Evolutionary conservation across 2,888 invertebrate species (phyloP), one percentile per base, ranked within the genome.

Genomic region (Blera fallax): DNA sequence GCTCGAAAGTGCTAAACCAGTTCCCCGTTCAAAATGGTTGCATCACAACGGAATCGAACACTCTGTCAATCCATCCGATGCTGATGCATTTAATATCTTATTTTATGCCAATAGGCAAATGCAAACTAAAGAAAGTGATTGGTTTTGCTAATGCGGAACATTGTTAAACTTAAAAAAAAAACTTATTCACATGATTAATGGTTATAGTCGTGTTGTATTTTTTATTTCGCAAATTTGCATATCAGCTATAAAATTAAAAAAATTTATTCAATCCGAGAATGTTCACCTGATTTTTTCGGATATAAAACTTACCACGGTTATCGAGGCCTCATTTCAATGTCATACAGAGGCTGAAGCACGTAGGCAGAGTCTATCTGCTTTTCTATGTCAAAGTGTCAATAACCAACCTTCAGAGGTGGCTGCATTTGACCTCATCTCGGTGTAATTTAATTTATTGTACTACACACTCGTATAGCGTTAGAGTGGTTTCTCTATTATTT

Each of bases 321-420:
- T 43, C 29, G 40, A 14, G 43, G 14, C 32, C 69, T 29, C n/a
- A 45, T 16, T 60, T 48, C 21, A 60, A 48, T 50, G 34, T 37
- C 11, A 32, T n/a, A 10, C 43, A 4, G 27, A 70, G 45, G 43
- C 14, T 32, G 32, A 10, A 3, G 27, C 45, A 65, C 65, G 50
- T 37, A 65, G 50, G 65, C 64, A 62, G n/a, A 10, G 34, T 10
- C n/a, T n/a, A n/a, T n/a, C 5, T 16, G 5, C 10, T 8, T 60
- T 48, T 34, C 27, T 45, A 8, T 45, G 58, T n/a, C 58, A 60
- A 58, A 72, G 62, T 62, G 73, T 52, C 62, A 73, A 73, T 52
- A 73, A 62, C 73, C 73, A 73, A 29, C 73, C 73, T 73, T 73
- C 73, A 18, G n/a, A 34, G 70, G 24, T 34, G 58, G 1, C 24